phyloP scores from a whole-genome alignment of 1,140 invertebrate genomes.

The Geopemphigus sp. region DNA sequence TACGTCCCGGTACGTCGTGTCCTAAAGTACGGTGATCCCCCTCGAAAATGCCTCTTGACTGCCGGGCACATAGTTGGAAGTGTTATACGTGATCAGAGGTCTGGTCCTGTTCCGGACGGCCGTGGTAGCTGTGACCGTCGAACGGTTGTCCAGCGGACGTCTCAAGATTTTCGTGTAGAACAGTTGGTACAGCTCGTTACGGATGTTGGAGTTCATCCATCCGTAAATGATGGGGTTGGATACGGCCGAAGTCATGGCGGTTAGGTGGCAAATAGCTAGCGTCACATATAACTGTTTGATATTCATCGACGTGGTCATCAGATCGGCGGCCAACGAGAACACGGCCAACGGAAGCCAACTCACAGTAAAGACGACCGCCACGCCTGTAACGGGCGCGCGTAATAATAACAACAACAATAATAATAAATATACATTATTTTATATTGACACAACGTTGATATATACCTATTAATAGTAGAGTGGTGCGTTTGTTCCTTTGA shows the following conservation, averaged over 20 bases:
- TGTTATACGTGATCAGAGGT: constrained; percentile 30
- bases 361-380: constrained; percentile 57
- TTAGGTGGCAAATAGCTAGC: constrained; percentile 60
- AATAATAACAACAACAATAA: no score
- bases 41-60: constrained; percentile 18
- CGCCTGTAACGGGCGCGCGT: constrained; percentile 50
- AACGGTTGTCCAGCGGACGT: background rate
- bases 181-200: constrained; percentile 59
- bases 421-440: background rate
- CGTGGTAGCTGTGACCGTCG: constrained; percentile 6
- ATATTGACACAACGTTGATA: background rate
- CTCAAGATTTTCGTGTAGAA: constrained; percentile 57
- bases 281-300: constrained; percentile 54
- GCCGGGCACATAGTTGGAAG: constrained; percentile 5
- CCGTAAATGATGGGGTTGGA: constrained; percentile 62
- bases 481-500: constrained; percentile 60
- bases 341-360: constrained; percentile 61
- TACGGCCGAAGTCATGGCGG: constrained; percentile 62
- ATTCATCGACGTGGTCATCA: constrained; percentile 52
- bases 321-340: constrained; percentile 59
- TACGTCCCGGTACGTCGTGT: no score
- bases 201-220: constrained; percentile 60
- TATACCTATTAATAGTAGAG: constrained; percentile 57
- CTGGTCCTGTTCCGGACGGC: background rate
- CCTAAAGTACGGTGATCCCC: constrained; percentile 19